Conservation (phyloP, 2,888 invertebrate genomes). For the Apomyelois bistriatella region DNA sequence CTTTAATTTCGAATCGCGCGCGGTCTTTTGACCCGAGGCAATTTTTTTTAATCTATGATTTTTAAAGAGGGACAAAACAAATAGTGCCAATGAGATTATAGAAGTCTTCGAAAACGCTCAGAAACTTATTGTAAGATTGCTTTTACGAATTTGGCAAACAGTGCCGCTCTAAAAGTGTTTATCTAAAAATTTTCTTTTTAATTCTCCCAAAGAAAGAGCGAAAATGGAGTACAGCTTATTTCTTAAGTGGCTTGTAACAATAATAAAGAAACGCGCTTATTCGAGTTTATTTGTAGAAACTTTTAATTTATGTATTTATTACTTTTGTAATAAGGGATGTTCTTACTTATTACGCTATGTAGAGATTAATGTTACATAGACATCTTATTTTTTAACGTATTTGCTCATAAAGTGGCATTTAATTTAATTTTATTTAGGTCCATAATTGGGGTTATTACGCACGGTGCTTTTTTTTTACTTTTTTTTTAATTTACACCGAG, state of each 20-base stretch:
- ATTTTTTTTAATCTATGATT: too few relatives aligned
- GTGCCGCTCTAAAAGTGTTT: slow-evolving; percentile 27
- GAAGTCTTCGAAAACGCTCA: slow-evolving; percentile 51
- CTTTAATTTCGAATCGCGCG: too few relatives aligned
- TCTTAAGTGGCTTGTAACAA: slow-evolving; percentile 6
- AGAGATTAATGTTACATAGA: too few relatives aligned
- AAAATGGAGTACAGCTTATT: slow-evolving; percentile 9
- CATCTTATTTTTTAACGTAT: too few relatives aligned
- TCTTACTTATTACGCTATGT: too few relatives aligned
- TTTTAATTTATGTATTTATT: not conserved
- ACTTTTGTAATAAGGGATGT: not conserved
- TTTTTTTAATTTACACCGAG: too few relatives aligned
- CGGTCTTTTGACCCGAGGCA: too few relatives aligned
- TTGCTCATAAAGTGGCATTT: too few relatives aligned
- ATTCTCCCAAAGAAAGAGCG: slow-evolving; percentile 11
- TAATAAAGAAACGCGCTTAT: not conserved
- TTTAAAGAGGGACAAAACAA: slow-evolving; percentile 19
- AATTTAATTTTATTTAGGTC: too few relatives aligned
- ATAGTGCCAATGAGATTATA: not conserved
- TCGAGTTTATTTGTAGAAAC: not conserved
- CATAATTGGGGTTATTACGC: too few relatives aligned
- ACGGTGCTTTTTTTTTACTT: too few relatives aligned
- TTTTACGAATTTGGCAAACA: slow-evolving; percentile 44
- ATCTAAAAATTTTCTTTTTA: slow-evolving; percentile 22
- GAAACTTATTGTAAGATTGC: slow-evolving; percentile 44